Percentiles rank a stretch among this genome's conserved stretches.
These are phyloP conservation scores for Nycticorax nycticorax DNA, from an alignment of 2,113 vertebrate genomes.

Conservation along the genomic window DNA sequence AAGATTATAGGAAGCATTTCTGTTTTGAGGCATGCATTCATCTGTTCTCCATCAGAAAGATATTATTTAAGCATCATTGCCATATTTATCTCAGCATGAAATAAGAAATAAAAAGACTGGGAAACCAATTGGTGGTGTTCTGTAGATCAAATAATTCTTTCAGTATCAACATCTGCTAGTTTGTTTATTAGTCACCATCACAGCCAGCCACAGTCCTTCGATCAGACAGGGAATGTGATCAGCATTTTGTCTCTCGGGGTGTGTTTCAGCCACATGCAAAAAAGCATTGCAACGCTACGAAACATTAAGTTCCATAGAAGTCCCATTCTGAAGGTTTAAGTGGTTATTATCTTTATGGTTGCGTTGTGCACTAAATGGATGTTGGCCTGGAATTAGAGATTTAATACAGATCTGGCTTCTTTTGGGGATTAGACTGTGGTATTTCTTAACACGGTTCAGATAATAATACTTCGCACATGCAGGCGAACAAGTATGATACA, in stretches of 20 bases:
- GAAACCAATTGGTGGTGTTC: neutral
- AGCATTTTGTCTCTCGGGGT: neutral
- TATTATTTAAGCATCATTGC: neutral
- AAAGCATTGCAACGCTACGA: accelerated
- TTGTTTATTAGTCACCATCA: conserved; percentile 5
- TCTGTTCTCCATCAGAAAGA: neutral
- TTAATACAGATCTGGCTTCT: neutral
- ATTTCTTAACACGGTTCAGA: neutral
- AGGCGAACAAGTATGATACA: neutral
- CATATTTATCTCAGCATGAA: conserved; percentile 7
- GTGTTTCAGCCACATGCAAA: neutral
- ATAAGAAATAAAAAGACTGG: neutral
- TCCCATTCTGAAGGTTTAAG: neutral
- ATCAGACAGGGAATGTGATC: neutral
- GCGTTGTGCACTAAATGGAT: neutral
- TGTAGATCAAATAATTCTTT: conserved; percentile 25
- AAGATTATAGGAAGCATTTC: neutral
- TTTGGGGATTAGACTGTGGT: neutral
- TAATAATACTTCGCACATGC: neutral
- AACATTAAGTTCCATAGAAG: neutral
- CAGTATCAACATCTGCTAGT: neutral
- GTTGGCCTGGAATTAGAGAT: neutral
- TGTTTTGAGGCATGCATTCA: neutral
- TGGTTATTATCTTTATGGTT: neutral
- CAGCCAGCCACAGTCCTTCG: neutral